Conservation (phyloP, 1,140 invertebrate genomes). For the Hyposmocoma kahamanoa region DNA sequence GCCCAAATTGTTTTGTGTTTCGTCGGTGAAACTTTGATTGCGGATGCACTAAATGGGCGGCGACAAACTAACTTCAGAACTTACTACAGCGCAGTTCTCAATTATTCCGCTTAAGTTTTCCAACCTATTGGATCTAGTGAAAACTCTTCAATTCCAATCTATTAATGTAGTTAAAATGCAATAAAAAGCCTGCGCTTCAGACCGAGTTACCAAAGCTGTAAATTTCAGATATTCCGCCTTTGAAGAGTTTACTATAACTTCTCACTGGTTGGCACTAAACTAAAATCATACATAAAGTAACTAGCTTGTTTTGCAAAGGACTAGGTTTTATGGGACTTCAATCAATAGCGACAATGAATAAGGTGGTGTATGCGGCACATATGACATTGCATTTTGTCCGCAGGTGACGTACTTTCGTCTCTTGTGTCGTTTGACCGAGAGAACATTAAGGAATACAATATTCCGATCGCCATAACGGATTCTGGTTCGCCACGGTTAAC, state of each 20-base stretch:
- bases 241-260: constrained; percentile 30
- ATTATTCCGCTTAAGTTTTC: background rate
- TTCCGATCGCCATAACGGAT: constrained; percentile 92
- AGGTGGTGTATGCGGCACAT: too few relatives aligned
- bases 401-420: constrained; percentile 75
- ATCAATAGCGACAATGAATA: background rate
- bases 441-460: constrained; percentile 87
- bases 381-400: constrained; percentile 1
- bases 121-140: background rate
- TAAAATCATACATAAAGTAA: too few relatives aligned
- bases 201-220: constrained; percentile 52
- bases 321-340: constrained; percentile 5
- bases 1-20: too few relatives aligned
- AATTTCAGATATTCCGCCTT: constrained; percentile 46
- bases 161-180: constrained; percentile 66
- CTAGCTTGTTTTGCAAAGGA: background rate
- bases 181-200: constrained; percentile 55
- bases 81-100: too few relatives aligned
- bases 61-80: too few relatives aligned
- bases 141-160: constrained; percentile 42
- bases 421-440: constrained; percentile 90
- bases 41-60: too few relatives aligned
- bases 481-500: constrained; percentile 82
- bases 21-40: too few relatives aligned
- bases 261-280: too few relatives aligned